phyloP scores from a whole-genome alignment of 53 echinoderm and acorn worm genomes.

The Luidia sarsii region DNA sequence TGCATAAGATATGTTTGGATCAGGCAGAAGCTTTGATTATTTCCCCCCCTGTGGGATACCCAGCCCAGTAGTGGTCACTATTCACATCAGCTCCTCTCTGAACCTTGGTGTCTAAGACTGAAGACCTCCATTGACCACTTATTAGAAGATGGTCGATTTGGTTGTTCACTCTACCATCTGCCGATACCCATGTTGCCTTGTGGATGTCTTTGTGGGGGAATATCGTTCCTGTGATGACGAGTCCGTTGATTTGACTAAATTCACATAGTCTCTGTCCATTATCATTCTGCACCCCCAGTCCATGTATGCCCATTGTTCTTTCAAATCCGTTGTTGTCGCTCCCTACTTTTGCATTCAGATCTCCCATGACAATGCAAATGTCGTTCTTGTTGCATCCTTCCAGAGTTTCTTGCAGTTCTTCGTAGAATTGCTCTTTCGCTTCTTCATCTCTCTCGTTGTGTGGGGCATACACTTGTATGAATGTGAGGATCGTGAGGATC shows the following conservation, averaged over 20 bases:
- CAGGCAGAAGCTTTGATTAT: too few species aligned
- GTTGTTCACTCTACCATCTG: neutral
- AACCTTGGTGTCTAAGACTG: too few species aligned
- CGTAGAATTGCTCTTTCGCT: slow-evolving; percentile 43
- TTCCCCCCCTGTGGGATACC: too few species aligned
- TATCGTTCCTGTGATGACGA: neutral
- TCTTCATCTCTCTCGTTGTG: slow-evolving; percentile 38
- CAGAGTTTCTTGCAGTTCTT: slow-evolving; percentile 28
- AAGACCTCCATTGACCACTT: neutral
- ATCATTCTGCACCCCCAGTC: neutral
- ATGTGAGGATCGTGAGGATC: slow-evolving; percentile 7
- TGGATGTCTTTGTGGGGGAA: neutral
- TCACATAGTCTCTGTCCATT: neutral
- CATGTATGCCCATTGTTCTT: slow-evolving; percentile 8
- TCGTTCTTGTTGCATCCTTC: slow-evolving; percentile 21
- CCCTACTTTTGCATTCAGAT: slow-evolving; percentile 49
- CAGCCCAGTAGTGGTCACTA: too few species aligned
- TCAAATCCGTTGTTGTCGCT: slow-evolving; percentile 35
- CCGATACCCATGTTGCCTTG: neutral
- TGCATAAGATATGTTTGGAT: too few species aligned
- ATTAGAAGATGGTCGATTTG: slow-evolving; percentile 1
- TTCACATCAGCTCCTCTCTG: too few species aligned
- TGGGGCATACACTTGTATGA: slow-evolving; percentile 50
- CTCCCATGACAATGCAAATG: slow-evolving; percentile 49
- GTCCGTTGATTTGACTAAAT: neutral